Percentiles rank a stretch among this genome's conserved stretches.
These are phyloP conservation scores for Oreotrochilus melanogaster DNA, from an alignment of 2,113 vertebrate species.

Conservation along the genomic window DNA sequence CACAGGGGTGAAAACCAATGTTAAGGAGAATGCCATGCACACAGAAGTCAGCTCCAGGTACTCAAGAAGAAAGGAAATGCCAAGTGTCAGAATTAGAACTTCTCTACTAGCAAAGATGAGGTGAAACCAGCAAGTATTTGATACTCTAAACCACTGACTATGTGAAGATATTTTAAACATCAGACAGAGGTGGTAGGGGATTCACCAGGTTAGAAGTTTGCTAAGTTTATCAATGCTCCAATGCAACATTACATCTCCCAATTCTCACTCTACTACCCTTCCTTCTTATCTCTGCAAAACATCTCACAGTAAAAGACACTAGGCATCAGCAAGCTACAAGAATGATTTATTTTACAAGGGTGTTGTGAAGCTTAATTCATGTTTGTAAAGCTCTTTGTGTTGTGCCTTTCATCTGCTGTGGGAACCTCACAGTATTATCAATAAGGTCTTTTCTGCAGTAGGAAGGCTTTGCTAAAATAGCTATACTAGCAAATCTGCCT, in stretches of 20 bases:
- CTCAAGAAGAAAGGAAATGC: background rate
- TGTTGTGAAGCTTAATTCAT: constrained; percentile 51
- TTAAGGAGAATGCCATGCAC: background rate
- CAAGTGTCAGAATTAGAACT: background rate
- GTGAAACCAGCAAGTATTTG: background rate
- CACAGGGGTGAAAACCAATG: background rate
- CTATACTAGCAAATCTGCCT: constrained; percentile 17
- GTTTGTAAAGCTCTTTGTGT: constrained; percentile 55
- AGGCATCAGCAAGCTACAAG: background rate
- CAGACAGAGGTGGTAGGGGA: background rate
- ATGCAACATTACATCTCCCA: background rate
- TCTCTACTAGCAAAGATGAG: background rate
- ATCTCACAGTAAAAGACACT: background rate
- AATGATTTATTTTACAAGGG: constrained; percentile 36
- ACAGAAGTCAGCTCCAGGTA: background rate
- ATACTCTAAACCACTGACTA: background rate
- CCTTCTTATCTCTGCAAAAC: background rate
- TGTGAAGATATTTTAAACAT: background rate
- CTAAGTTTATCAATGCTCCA: background rate
- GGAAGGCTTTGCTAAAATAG: constrained; percentile 51
- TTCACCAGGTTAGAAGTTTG: background rate
- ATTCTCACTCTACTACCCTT: background rate
- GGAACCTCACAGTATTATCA: constrained; percentile 46
- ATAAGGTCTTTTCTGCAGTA: constrained; percentile 41
- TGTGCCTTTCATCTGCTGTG: constrained; percentile 44